Base-by-base conservation (phyloP, 2,797 vertebrate genomes). In the Epinephelus coioides region DNA sequence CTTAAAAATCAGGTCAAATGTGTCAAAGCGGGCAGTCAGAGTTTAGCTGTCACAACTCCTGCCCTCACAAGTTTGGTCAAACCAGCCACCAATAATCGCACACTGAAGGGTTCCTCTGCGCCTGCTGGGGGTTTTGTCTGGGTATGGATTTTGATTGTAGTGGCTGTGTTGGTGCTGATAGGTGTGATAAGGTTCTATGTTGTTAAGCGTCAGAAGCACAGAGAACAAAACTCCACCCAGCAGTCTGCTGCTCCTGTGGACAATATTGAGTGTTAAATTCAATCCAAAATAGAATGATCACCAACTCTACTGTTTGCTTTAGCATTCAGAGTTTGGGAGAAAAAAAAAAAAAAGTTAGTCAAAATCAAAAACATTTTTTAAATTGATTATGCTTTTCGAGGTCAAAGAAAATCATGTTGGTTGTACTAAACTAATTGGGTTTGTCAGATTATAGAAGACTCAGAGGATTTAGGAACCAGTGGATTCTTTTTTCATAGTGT, bases 101-200 rank as follows among this genome's bases (percentile, higher is more conserved):
- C 84, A 0, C 2, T 51, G 63, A 78, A 27, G 15, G 25, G 1
- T 0, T 71, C 90, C 2, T 57, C 91, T 9, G 62, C 17, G 0
- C 8, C 60, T 0, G 8, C 77, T 0, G 76, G 71, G 2, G 59
- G 49, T 3, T 90, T 93, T n/a, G 19, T 92, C 25, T 92, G 93
- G 82, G 1, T 94, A 1, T 92, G 86, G 85, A 53, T 94, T 53
- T 75, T 87, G 6, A 3, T 86, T 1, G 30, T 83, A 0, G 57
- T 84, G 51, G 70, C 61, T 3, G 66, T 92, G 69, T 38, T 89
- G 2, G 73, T 71, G 13, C 15, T 88, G 0, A 47, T 95, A 34
- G 44, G 84, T 34, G 62, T 81, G 0, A 55, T 89, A 5, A 74
- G 85, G 23, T 84, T 89, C 81, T 92, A 84, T 17, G 71, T 89